Evolutionary conservation across 92 coral and sea anemone genomes (phyloP).

Genomic region (Paramuricea clavata): DNA sequence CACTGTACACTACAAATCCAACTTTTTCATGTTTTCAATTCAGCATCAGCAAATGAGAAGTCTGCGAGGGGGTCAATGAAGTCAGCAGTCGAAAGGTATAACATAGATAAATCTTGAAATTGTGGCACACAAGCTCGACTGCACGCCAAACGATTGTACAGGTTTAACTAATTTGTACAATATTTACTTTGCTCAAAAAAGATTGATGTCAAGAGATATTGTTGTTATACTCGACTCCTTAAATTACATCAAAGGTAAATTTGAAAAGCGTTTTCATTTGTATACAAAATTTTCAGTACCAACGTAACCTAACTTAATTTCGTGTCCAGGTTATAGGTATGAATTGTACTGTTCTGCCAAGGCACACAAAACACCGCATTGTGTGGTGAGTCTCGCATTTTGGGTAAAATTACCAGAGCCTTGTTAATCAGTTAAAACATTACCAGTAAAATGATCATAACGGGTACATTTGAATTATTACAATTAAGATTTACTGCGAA

Average conservation of each 20-base stretch:
- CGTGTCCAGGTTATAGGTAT: slow-evolving; percentile 81
- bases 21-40: neutral
- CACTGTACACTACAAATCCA: no score
- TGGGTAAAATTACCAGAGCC: neutral
- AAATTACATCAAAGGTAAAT: slow-evolving; percentile 94
- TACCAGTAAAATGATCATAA: no score
- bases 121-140: no score
- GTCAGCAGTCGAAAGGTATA: slow-evolving; percentile 92
- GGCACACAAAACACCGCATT: slow-evolving; percentile 95
- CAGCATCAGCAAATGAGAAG: slow-evolving; percentile 88
- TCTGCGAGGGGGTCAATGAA: slow-evolving; percentile 84
- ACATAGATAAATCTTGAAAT: neutral
- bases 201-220: slow-evolving; percentile 91
- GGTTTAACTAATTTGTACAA: neutral
- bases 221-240: slow-evolving; percentile 90
- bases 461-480: neutral
- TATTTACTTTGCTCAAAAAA: slow-evolving; percentile 9
- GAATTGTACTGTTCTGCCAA: slow-evolving; percentile 93
- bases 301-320: neutral
- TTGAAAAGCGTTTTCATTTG: neutral
- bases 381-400: slow-evolving; percentile 75
- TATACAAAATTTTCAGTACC: neutral
- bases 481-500: slow-evolving; percentile 83
- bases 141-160: no score
- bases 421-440: neutral